Evolutionary conservation across 2,113 vertebrate genomes (phyloP), one percentile per base, ranked within the genome.

Genomic region (Arvicanthis niloticus): DNA sequence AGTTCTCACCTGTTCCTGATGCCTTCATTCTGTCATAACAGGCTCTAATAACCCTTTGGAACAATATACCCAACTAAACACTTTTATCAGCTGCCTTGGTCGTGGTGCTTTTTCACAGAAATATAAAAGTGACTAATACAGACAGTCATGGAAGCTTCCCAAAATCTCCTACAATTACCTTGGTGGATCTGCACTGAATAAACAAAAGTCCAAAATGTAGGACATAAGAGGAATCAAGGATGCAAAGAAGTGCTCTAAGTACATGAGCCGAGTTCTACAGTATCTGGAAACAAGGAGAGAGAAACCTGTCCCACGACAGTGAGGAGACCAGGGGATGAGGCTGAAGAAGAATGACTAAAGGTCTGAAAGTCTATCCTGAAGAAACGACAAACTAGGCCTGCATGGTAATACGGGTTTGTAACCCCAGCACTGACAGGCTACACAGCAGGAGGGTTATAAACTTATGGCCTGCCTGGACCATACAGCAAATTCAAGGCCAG

Each of bases 171-270:
- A 37, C 53, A 65, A 70, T 62, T 31, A 72, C 10, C 88, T 1
- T 40, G 17, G 37, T 22, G 45, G 19, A 77, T 29, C 58, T n/a
- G 53, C 45, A 21, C 29, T 15, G 21, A 76, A 3, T n/a, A 75
- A 80, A 58, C 24, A 13, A 34, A 13, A 5, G 31, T 11, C 87
- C 48, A 58, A 56, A 53, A 2, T 56, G 11, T 9, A 53, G 15
- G n/a, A 7, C 2, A 24, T 9, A 51, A 72, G 0, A 34, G 42
- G n/a, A n/a, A n/a, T n/a, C n/a, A n/a, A 87, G 9, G 9, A 10
- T 10, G 16, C 40, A 53, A 65, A 34, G 22, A 65, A 58, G 5
- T 48, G 7, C 68, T 85, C 58, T 68, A 45, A 34, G 37, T 31
- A 13, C 42, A 88, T 58, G 22, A 75, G 75, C 13, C 12, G 88